A percentile compares a stretch with the other conserved stretches of the same genome.
Evolutionary conservation across 2,888 invertebrate genomes (phyloP).

Genomic region (Arrhopalites spinosus): DNA sequence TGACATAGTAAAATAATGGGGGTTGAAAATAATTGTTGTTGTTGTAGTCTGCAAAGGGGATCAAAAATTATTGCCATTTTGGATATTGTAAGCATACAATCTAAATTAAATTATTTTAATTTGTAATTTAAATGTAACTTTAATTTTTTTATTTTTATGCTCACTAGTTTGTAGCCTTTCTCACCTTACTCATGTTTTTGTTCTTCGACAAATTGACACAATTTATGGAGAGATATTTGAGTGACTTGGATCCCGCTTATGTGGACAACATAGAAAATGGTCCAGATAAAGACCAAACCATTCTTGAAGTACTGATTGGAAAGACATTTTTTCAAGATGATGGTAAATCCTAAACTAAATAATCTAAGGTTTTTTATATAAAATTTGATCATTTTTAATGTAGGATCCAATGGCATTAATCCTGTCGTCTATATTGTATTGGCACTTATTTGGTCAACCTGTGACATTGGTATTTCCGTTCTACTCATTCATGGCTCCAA

Average conservation of each 20-base stretch:
- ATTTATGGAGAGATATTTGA: slow-evolving; percentile 6
- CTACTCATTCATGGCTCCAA: slow-evolving; percentile 7
- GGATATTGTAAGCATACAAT: slow-evolving; percentile 23
- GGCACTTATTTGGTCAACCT: background rate
- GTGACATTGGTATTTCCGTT: background rate
- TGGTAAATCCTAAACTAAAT: background rate
- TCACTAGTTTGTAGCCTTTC: slow-evolving; percentile 7
- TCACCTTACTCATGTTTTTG: background rate
- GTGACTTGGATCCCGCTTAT: background rate
- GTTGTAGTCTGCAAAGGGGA: background rate
- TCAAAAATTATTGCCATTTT: slow-evolving; percentile 11
- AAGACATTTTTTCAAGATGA: background rate
- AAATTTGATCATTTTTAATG: too few species aligned
- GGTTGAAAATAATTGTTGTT: slow-evolving; percentile 5
- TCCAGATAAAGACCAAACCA: background rate
- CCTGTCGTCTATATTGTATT: background rate
- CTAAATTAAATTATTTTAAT: background rate
- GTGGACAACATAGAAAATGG: background rate
- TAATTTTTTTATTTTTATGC: background rate
- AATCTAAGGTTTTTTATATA: background rate
- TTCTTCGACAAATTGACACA: slow-evolving; percentile 19
- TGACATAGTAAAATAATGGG: background rate
- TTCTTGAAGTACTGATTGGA: background rate
- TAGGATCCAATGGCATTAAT: slow-evolving; percentile 5
- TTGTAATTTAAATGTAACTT: background rate